These are phyloP conservation scores for Corbicula japonica DNA, from an alignment of 2,888 invertebrate species.

Conservation along the genomic window DNA sequence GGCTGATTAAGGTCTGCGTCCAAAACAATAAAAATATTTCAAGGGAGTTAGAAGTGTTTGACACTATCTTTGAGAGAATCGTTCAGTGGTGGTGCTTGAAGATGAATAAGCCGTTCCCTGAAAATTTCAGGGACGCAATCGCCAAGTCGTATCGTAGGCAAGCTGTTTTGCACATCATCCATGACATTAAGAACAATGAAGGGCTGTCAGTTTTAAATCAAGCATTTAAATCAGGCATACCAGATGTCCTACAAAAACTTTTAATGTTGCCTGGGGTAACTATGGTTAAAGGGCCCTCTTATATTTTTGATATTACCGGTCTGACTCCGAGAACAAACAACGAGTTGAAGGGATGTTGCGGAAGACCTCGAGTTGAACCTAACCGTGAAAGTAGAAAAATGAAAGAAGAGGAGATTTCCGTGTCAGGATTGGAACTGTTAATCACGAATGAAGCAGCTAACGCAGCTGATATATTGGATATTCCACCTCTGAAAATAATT, in stretches of 20 bases:
- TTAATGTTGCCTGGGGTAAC: constrained; percentile 71
- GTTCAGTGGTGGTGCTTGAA: too few species aligned
- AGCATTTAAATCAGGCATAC: constrained; percentile 73
- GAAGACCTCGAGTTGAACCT: constrained; percentile 56
- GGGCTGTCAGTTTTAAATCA: constrained; percentile 75
- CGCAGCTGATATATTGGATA: constrained; percentile 79
- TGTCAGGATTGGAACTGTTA: constrained; percentile 79
- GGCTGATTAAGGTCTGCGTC: constrained; percentile 68
- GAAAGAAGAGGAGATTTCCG: constrained; percentile 39
- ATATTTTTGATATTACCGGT: too few species aligned
- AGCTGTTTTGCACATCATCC: too few species aligned
- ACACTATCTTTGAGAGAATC: too few species aligned
- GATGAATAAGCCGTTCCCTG: too few species aligned
- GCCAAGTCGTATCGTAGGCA: too few species aligned
- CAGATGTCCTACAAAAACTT: constrained; percentile 46
- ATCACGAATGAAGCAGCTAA: constrained; percentile 66
- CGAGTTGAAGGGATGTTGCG: too few species aligned
- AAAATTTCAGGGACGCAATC: too few species aligned
- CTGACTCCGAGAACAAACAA: constrained; percentile 72
- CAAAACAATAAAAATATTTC: constrained; percentile 57
- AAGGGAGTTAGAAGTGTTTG: constrained; percentile 70
- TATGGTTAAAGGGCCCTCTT: constrained; percentile 47
- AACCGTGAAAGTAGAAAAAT: constrained; percentile 70
- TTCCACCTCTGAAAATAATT: constrained; percentile 76
- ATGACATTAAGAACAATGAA: constrained; percentile 74